phyloP scores from a whole-genome alignment of 2,797 vertebrate genomes.

The Melanotaenia boesemani region DNA sequence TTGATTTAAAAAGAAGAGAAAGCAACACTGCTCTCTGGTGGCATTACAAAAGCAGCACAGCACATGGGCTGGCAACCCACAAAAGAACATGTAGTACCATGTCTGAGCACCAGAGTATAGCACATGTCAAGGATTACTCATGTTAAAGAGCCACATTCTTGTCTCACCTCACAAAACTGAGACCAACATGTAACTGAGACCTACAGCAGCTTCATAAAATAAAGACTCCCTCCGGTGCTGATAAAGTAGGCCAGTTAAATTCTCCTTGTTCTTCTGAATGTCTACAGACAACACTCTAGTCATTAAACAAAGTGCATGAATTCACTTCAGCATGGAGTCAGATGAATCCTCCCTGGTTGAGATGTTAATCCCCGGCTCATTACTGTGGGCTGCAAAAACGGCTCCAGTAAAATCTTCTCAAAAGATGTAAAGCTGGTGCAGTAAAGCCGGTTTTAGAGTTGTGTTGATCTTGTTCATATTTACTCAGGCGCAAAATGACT shows the following conservation, averaged over 20 bases:
- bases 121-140: conserved; percentile 54
- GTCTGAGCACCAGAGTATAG: conserved; percentile 69
- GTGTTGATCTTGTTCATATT: conserved; percentile 40
- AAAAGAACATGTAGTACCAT: conserved; percentile 32
- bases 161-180: conserved; percentile 41
- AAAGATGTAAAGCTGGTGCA: conserved; percentile 37
- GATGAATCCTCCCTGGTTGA: conserved; percentile 28
- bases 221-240: conserved; percentile 38
- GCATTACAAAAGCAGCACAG: conserved; percentile 27
- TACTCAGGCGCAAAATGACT: conserved; percentile 39
- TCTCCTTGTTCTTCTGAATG: conserved; percentile 1
- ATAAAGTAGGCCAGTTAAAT: conserved; percentile 25
- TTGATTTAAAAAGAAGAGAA: conserved; percentile 1
- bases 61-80: neutral
- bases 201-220: conserved; percentile 42
- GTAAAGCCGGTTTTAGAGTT: conserved; percentile 39
- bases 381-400: conserved; percentile 30
- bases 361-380: conserved; percentile 53
- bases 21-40: conserved; percentile 62
- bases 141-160: conserved; percentile 33
- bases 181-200: conserved; percentile 43
- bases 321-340: conserved; percentile 23
- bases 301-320: conserved; percentile 10
- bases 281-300: neutral
- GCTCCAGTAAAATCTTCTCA: conserved; percentile 42